phyloP scores from a whole-genome alignment of 2,797 vertebrate genomes.

The Melanotaenia nigrans region DNA sequence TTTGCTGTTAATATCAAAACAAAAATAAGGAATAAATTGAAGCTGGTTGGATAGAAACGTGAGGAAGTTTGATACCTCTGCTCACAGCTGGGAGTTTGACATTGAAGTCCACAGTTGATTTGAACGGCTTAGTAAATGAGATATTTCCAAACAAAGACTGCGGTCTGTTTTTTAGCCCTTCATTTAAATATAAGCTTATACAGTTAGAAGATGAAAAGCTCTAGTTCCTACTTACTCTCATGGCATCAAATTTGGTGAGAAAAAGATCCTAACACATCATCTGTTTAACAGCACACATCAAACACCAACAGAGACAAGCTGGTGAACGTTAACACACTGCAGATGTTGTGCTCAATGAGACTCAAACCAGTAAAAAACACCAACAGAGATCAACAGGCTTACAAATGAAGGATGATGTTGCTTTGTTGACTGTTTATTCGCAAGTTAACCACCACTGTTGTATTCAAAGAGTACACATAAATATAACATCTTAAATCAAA shows the following conservation, averaged over 20 bases:
- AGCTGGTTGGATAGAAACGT: neutral
- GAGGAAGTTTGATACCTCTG: neutral
- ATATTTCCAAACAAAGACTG: neutral
- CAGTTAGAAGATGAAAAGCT: neutral
- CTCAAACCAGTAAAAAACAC: neutral
- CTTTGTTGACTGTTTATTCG: neutral
- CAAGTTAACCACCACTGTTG: neutral
- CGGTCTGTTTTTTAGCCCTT: too few relatives aligned
- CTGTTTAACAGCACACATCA: neutral
- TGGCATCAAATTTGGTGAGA: neutral
- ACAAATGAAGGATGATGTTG: neutral
- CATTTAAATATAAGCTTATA: neutral
- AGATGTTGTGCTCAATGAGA: neutral
- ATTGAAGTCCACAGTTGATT: too few relatives aligned
- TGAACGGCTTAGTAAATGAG: neutral
- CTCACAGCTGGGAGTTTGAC: too few relatives aligned
- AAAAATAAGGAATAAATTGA: neutral
- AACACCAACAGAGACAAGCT: neutral
- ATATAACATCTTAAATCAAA: constrained; percentile 1
- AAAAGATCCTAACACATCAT: neutral
- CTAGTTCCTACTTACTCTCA: neutral
- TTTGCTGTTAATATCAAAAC: neutral
- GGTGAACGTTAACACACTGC: too few relatives aligned
- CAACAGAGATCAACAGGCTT: neutral
- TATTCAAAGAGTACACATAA: neutral